These are phyloP conservation scores for Prunella strophiata DNA, from an alignment of 2,797 vertebrate species.

Conservation along the genomic window DNA sequence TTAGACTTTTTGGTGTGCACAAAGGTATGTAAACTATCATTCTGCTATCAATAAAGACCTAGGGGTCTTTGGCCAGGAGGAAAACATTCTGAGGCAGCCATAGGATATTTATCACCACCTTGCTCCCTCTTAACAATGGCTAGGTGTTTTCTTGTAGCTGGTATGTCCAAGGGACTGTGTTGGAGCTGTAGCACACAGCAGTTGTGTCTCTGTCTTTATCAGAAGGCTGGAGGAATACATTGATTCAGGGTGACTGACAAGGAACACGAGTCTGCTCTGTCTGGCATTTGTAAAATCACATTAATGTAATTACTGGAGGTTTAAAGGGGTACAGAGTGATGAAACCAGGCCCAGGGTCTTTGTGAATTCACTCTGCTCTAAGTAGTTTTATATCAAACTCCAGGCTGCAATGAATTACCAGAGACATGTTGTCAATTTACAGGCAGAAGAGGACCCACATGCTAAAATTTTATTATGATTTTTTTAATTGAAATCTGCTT, in stretches of 20 bases:
- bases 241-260: neutral
- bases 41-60: neutral
- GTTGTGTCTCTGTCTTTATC: neutral
- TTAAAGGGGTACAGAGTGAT: neutral
- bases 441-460: neutral
- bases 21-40: neutral
- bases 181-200: neutral
- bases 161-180: neutral
- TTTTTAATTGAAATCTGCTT: neutral
- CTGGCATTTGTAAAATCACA: neutral
- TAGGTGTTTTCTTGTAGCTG: neutral
- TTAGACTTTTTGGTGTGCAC: neutral
- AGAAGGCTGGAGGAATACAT: neutral
- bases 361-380: neutral
- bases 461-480: neutral
- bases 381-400: neutral
- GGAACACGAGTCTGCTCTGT: accelerated
- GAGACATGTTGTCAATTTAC: neutral
- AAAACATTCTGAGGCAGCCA: neutral
- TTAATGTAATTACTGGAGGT: neutral
- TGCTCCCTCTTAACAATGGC: neutral
- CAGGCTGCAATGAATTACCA: neutral
- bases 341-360: neutral
- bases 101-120: accelerated
- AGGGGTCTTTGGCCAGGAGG: neutral